Evolutionary conservation across 2,797 vertebrate genomes (phyloP), one percentile per base, ranked within the genome.

Genomic region (Scyliorhinus canicula): DNA sequence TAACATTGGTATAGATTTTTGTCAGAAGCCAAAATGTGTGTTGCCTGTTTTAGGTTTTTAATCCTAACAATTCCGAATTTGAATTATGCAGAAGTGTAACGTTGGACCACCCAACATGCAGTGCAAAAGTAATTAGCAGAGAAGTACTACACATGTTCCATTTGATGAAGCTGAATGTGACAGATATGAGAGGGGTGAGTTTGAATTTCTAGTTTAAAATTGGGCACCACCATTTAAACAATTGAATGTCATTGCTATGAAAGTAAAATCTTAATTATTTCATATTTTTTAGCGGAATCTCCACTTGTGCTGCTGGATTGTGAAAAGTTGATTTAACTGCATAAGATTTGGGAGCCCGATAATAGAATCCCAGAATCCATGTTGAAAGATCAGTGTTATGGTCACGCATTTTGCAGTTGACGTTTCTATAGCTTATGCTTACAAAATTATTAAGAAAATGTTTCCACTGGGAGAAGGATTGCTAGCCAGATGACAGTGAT

Each of bases 181-280:
- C 97, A 0, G 99, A 99, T 96, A 97, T 99, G 97, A 98, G 99
- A 97, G 99, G 99, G 95, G 97, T 99, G 95, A 97, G 98, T 97
- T 95, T 95, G 86, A 95, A 44, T 24, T 94, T 52, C 16, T 47
- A 47, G n/a, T 24, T 93, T 50, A 67, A 47, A 67, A 93, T 67
- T 52, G 26, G 31, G 35, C 6, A 7, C 1, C 31, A 65, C 24
- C 11, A 67, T 67, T 93, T 65, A 91, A 40, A 8, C 16, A 44
- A 63, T 65, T 91, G 21, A 91, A 65, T 65, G 19, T 21, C 60
- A 63, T 21, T 57, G 44, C 21, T 55, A 12, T 35, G 95, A 0
- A 95, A 85, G 82, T 31, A 95, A 11, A 91, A 2, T 5, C 31
- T 0, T 74, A 91, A 31, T 24, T 91, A 31, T 93, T 67, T 63